Conservation (phyloP, 2,113 vertebrate species). For the Poecile atricapillus region DNA sequence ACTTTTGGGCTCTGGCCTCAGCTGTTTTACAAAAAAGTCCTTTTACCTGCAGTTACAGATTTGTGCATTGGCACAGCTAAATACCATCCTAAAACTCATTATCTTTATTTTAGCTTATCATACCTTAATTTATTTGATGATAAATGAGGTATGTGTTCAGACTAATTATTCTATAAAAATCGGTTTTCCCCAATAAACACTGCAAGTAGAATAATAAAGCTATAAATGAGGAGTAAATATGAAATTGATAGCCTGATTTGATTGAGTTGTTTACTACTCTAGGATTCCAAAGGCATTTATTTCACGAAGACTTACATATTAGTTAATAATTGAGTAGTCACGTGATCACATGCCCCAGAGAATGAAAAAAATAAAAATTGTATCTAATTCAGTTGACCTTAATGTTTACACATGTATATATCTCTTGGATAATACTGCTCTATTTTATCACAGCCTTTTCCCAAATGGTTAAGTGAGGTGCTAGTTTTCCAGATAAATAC, state of each 20-base stretch:
- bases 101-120: background rate
- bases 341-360: background rate
- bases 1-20: background rate
- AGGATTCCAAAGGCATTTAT: background rate
- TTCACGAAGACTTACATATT: background rate
- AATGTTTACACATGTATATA: background rate
- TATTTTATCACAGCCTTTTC: background rate
- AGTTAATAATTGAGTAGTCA: background rate
- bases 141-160: background rate
- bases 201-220: background rate
- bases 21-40: background rate
- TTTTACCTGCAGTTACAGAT: background rate
- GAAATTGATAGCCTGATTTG: background rate
- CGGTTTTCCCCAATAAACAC: background rate
- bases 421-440: background rate
- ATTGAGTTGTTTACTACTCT: background rate
- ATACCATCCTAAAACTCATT: background rate
- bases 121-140: background rate
- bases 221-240: background rate
- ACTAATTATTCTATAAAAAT: background rate
- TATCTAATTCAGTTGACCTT: background rate
- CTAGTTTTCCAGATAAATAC: background rate
- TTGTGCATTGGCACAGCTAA: background rate
- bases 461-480: accelerated
- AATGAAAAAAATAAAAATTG: background rate